Evolutionary conservation across 2,888 invertebrate genomes (phyloP).

Genomic region (Agriotes lineatus): DNA sequence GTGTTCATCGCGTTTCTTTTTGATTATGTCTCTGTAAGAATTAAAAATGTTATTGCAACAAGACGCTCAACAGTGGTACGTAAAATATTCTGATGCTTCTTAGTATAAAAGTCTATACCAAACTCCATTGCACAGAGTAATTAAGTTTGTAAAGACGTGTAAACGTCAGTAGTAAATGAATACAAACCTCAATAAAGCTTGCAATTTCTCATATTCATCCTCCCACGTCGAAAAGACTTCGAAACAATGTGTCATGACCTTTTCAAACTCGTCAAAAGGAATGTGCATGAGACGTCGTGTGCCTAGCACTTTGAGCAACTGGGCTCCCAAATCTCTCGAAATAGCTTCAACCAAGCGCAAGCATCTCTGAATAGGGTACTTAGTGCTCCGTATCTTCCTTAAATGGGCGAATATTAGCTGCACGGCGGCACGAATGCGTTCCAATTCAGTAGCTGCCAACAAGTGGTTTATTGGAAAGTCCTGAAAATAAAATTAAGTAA

Average conservation of each 20-base stretch:
- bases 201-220: constrained; percentile 98
- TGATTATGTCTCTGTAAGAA: constrained; percentile 87
- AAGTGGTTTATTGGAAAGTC: constrained; percentile 99
- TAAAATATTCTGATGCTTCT: too few species aligned
- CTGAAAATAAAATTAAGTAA: constrained; percentile 76
- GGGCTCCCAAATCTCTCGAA: constrained; percentile 94
- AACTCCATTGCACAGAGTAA: too few species aligned
- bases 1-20: constrained; percentile 98
- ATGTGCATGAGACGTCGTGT: constrained; percentile 97
- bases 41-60: not conserved
- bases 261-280: constrained; percentile 98
- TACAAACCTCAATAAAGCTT: constrained; percentile 88
- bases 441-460: constrained; percentile 95
- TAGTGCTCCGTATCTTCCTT: constrained; percentile 95
- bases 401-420: constrained; percentile 95
- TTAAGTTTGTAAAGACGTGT: too few species aligned
- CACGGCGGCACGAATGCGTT: constrained; percentile 89
- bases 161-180: too few species aligned
- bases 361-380: constrained; percentile 96
- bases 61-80: not conserved
- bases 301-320: constrained; percentile 93
- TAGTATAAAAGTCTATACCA: too few species aligned
- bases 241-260: constrained; percentile 96
- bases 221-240: constrained; percentile 98
- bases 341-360: constrained; percentile 97